Conservation (phyloP, 2,113 vertebrate genomes). For the Bos taurus region DNA sequence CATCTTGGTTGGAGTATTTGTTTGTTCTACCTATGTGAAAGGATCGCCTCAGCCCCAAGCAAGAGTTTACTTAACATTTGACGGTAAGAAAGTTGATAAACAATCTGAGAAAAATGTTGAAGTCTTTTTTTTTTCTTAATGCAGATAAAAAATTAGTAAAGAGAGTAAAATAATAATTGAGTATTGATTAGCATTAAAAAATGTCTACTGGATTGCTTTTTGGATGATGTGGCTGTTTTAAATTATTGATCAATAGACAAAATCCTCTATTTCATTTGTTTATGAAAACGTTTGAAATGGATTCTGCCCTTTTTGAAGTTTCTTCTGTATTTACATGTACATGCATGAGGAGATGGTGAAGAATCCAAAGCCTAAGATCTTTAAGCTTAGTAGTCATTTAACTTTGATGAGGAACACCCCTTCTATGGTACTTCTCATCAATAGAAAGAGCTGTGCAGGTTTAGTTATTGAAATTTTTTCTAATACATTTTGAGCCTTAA, state of each 20-base stretch:
- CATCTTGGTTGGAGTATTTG: conserved; percentile 77
- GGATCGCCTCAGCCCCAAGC: conserved; percentile 85
- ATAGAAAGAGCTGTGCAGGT: background rate
- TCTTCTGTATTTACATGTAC: background rate
- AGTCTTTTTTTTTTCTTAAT: conserved; percentile 37
- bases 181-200: background rate
- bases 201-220: background rate
- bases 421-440: background rate
- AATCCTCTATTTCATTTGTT: background rate
- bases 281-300: background rate
- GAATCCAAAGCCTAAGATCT: background rate
- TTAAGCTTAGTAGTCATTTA: background rate
- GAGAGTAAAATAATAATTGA: background rate
- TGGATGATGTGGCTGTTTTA: background rate
- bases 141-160: conserved; percentile 24
- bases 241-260: background rate
- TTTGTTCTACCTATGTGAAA: conserved; percentile 75
- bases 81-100: conserved; percentile 82
- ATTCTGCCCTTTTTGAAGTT: background rate
- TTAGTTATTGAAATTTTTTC: background rate
- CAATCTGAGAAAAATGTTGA: conserved; percentile 63
- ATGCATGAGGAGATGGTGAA: background rate
- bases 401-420: background rate
- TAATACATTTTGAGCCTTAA: background rate
- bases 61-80: conserved; percentile 84